A percentile compares a stretch with the other conserved stretches of the same genome.
Evolutionary conservation across 1,140 invertebrate genomes (phyloP).

Genomic region (Zaprionus camerounensis): DNA sequence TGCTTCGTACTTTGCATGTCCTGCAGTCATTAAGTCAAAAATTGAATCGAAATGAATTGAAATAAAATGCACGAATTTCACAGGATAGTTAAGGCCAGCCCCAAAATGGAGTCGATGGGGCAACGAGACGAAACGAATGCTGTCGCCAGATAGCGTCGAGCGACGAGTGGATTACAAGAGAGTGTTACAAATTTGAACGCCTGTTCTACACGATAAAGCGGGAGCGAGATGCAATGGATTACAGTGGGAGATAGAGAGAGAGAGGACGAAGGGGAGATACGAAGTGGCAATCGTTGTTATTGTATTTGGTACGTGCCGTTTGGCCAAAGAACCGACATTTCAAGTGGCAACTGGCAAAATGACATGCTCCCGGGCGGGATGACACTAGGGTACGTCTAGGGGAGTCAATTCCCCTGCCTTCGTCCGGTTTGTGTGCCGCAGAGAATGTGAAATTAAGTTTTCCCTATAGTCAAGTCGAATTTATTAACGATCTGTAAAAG

Average conservation of each 20-base stretch:
- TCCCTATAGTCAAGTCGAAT: constrained; percentile 48
- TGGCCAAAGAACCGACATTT: constrained; percentile 60
- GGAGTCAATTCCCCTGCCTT: background rate
- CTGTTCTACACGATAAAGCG: constrained; percentile 40
- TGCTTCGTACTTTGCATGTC: constrained; percentile 68
- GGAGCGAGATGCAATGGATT: background rate
- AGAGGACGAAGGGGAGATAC: background rate
- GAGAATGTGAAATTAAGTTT: constrained; percentile 55
- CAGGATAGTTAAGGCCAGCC: constrained; percentile 36
- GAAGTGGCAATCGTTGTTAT: constrained; percentile 27
- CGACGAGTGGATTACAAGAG: constrained; percentile 57
- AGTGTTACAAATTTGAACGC: constrained; percentile 66
- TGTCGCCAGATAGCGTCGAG: constrained; percentile 40
- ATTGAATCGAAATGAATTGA: constrained; percentile 77
- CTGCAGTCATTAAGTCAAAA: constrained; percentile 73
- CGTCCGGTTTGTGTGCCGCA: background rate
- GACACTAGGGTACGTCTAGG: background rate
- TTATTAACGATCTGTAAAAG: constrained; percentile 45
- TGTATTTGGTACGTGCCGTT: constrained; percentile 61
- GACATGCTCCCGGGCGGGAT: constrained; percentile 1
- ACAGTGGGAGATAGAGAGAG: constrained; percentile 8
- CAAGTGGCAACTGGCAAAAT: constrained; percentile 55
- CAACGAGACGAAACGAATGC: constrained; percentile 31
- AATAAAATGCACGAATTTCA: constrained; percentile 73
- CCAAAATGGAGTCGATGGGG: constrained; percentile 14